Base-by-base conservation (phyloP, 2,113 vertebrate species). In the Corydoras sp. region DNA sequence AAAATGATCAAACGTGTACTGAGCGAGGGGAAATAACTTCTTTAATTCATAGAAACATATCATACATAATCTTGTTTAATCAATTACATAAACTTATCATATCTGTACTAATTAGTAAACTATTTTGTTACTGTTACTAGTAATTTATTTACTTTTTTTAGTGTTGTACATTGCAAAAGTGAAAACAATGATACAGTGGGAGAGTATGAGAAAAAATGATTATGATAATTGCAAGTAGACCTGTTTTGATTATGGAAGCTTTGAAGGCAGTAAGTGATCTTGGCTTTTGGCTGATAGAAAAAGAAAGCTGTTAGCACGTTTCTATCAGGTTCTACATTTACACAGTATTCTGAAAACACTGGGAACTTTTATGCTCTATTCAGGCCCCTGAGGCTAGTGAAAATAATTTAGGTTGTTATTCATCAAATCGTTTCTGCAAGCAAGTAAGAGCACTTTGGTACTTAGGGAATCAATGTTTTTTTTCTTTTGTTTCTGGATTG, bases 301-400 rank as follows among this genome's bases (percentile, higher is more conserved):
- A 84, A 92, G 85, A 85, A 82, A 91, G 77, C 90, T 93, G 90
- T 93, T 93, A 91, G 79, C 90, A 55, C 84, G 31, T 73, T 85
- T 88, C 88, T 87, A 87, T 88, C 84, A 76, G 32, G 76, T 73
- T 83, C 81, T 86, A 90, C 86, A 84, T 88, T 89, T 24, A 63
- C 82, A 82, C 87, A 80, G 81, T 82, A 86, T 88, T 85, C 84
- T 65, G 75, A 73, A 69, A 76, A 83, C 81, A 83, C 77, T 80
- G 75, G 71, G 78, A 80, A 89, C 66, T 72, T 35, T 84, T 84
- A 83, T 84, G 76, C 73, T 77, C 78, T 85, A 86, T 86, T 89
- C 82, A 89, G 81, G 63, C 68, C 87, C n/a, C 84, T 85, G 76
- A 71, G 66, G 78, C 76, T 75, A 85, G 85, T 81, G 82, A 85